Conservation (phyloP, 2,113 vertebrate species). For the Python bivittatus region DNA sequence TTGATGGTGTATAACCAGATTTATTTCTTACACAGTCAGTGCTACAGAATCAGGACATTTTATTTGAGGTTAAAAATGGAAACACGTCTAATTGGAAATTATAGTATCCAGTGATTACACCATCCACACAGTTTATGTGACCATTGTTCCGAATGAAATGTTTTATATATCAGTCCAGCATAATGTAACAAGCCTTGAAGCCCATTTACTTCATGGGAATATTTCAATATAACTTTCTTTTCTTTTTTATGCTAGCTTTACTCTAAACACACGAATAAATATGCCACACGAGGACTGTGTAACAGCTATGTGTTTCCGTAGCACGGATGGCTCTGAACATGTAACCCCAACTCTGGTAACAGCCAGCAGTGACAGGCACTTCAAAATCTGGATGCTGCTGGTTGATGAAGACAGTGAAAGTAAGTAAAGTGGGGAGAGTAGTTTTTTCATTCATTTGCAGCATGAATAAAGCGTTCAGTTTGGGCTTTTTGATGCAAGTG, state of each 20-base stretch:
- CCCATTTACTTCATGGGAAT: background rate
- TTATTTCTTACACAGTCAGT: background rate
- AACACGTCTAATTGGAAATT: background rate
- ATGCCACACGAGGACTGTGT: constrained; percentile 85
- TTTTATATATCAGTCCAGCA: background rate
- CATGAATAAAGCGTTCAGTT: background rate
- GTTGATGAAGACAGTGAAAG: constrained; percentile 76
- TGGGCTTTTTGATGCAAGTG: background rate
- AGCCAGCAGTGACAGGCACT: constrained; percentile 82
- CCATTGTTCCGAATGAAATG: background rate
- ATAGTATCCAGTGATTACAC: background rate
- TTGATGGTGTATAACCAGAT: background rate
- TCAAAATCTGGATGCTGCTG: constrained; percentile 91
- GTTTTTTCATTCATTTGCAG: background rate
- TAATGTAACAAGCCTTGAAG: background rate
- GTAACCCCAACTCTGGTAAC: constrained; percentile 83
- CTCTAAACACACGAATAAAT: constrained; percentile 88
- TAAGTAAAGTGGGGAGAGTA: constrained; percentile 29
- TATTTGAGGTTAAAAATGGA: background rate
- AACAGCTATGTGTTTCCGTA: constrained; percentile 85
- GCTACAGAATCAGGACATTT: background rate
- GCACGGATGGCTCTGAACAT: constrained; percentile 55
- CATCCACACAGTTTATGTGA: background rate
- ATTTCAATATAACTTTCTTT: background rate
- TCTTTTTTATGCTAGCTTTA: constrained; percentile 76